A percentile compares a stretch with the other conserved stretches of the same genome.
These are phyloP conservation scores for Ethmia dodecea DNA, from an alignment of 2,888 invertebrate species.

Conservation along the genomic window DNA sequence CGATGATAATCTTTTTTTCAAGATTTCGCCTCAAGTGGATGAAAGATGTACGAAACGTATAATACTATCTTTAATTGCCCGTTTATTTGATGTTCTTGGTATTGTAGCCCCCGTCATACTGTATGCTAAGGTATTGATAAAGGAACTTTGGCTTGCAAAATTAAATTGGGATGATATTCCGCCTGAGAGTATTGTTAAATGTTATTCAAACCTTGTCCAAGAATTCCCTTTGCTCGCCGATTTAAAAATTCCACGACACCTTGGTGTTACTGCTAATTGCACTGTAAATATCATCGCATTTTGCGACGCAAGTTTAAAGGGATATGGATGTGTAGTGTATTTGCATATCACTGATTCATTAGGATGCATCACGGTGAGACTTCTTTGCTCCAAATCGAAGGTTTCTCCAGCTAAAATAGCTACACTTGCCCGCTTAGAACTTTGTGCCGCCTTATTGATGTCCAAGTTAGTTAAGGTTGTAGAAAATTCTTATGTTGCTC, in stretches of 20 bases:
- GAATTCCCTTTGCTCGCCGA: conserved; percentile 1
- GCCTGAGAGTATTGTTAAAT: neutral
- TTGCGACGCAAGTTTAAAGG: conserved; percentile 5
- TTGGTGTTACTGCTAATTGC: neutral
- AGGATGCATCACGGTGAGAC: neutral
- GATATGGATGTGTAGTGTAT: conserved; percentile 5
- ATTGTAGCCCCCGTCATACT: conserved; percentile 7
- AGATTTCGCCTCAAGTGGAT: neutral
- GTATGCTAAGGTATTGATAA: conserved; percentile 6
- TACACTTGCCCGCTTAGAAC: conserved; percentile 1
- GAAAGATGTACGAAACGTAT: conserved; percentile 5
- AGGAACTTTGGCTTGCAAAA: conserved; percentile 3
- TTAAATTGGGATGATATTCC: conserved; percentile 3
- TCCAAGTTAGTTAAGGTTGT: neutral
- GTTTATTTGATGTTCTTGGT: conserved; percentile 11
- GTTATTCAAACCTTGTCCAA: neutral
- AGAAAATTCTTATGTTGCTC: neutral
- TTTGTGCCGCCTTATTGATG: neutral
- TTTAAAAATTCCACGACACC: conserved; percentile 6
- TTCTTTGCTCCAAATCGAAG: conserved; percentile 1
- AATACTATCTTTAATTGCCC: conserved; percentile 8
- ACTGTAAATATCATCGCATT: conserved; percentile 2
- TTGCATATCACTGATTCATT: neutral
- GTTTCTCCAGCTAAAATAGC: conserved; percentile 1
- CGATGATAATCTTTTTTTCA: conserved; percentile 4